Conservation (phyloP, 2,888 invertebrate species). For the Pardosa pseudoannulata region DNA sequence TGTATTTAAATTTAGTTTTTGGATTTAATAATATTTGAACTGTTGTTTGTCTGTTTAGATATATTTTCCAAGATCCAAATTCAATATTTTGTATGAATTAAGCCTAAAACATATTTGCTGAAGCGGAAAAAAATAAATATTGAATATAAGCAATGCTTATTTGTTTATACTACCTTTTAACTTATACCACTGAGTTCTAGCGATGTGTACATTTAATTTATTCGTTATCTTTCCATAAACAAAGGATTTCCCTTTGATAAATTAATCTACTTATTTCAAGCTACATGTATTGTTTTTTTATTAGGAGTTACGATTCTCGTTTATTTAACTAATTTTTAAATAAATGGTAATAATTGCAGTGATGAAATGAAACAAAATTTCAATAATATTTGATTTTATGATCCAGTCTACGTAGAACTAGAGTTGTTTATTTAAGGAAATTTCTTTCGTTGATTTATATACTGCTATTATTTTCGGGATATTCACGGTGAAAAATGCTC, state of each 20-base stretch:
- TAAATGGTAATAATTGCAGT: neutral
- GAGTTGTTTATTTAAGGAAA: neutral
- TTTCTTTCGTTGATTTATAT: neutral
- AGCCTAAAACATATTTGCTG: neutral
- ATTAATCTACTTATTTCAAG: neutral
- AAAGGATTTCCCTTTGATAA: neutral
- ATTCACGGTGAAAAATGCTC: no score
- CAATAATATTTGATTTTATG: neutral
- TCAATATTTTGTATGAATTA: neutral
- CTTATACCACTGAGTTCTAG: neutral
- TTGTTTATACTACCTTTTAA: neutral
- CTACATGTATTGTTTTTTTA: neutral
- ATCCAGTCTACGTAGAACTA: neutral
- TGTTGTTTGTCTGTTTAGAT: neutral
- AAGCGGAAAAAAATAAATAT: neutral
- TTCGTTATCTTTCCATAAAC: neutral
- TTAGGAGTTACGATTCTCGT: neutral
- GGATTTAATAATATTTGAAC: neutral
- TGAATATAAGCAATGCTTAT: neutral
- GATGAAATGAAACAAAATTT: neutral
- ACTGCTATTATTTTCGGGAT: no score
- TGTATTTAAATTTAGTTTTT: neutral
- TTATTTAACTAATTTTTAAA: slow-evolving; percentile 12
- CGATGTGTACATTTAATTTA: slow-evolving; percentile 2
- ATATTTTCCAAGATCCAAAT: neutral